A percentile compares a stretch with the other conserved stretches of the same genome.
phyloP scores from a whole-genome alignment of 2,888 invertebrate species.

The Chaetoderma sp. region DNA sequence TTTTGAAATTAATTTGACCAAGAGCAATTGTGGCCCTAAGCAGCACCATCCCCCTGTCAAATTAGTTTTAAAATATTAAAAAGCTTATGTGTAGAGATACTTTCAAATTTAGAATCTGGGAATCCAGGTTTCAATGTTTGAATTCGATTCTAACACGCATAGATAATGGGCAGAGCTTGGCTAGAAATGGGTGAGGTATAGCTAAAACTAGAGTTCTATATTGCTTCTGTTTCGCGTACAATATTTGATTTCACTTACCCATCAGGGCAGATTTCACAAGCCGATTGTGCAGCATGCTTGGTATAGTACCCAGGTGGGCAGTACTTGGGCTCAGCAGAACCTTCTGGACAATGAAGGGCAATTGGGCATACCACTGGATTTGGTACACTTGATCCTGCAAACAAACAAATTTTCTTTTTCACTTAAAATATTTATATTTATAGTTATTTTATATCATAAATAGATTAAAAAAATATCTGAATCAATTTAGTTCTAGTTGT shows the following conservation, averaged over 20 bases:
- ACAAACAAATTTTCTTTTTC: background rate
- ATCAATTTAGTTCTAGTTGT: no score
- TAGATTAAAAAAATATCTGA: no score
- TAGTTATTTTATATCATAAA: background rate
- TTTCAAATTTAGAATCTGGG: no score
- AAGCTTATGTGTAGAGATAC: background rate
- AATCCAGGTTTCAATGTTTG: no score
- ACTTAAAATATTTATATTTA: background rate
- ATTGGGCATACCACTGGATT: slow-evolving; percentile 53
- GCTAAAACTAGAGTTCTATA: no score
- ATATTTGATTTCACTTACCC: slow-evolving; percentile 61
- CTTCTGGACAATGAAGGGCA: slow-evolving; percentile 54
- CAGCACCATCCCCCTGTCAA: background rate
- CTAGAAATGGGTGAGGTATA: no score
- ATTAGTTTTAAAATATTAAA: no score
- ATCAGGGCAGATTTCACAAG: slow-evolving; percentile 59
- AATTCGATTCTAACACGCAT: no score
- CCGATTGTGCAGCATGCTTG: slow-evolving; percentile 54
- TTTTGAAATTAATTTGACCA: no score
- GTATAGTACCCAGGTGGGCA: slow-evolving; percentile 58
- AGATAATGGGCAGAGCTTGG: no score
- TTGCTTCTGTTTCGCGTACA: no score
- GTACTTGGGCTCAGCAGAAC: slow-evolving; percentile 45
- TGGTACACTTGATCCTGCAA: slow-evolving; percentile 51
- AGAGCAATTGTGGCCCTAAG: no score